phyloP scores from a whole-genome alignment of 2,888 invertebrate genomes.

The Proisotoma minuta region DNA sequence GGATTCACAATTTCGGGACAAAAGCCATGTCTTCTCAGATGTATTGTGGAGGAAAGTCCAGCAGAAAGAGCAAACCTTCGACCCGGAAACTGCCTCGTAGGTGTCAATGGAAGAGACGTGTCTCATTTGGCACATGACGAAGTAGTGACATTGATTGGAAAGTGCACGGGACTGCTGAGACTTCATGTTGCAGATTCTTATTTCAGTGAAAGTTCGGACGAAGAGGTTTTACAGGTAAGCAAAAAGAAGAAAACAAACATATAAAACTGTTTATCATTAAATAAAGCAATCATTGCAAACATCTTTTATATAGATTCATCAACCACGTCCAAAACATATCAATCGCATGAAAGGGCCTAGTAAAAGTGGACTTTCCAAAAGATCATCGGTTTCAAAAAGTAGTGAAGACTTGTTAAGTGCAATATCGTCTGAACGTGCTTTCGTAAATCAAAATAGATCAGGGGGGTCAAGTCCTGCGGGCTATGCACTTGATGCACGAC shows the following conservation, averaged over 20 bases:
- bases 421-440: too few relatives aligned
- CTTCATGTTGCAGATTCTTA: conserved; percentile 83
- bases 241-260: background rate
- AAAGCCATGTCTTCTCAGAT: conserved; percentile 89
- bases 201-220: conserved; percentile 79
- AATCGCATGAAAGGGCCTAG: conserved; percentile 53
- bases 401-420: too few relatives aligned
- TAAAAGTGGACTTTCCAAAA: conserved; percentile 35
- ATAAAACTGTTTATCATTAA: background rate
- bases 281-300: background rate
- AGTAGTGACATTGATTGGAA: conserved; percentile 84
- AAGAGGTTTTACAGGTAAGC: conserved; percentile 54
- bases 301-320: conserved; percentile 30
- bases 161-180: conserved; percentile 73
- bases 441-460: too few relatives aligned
- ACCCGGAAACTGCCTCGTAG: conserved; percentile 86
- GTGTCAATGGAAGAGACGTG: conserved; percentile 86
- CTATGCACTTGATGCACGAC: too few relatives aligned
- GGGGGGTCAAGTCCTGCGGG: too few relatives aligned
- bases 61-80: conserved; percentile 85
- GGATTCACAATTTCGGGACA: conserved; percentile 98
- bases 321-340: conserved; percentile 60
- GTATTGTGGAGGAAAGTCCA: conserved; percentile 83
- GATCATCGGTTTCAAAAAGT: too few relatives aligned
- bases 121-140: conserved; percentile 89